Evolutionary conservation across 2,888 invertebrate species (phyloP).

Genomic region (Pherbina coryleti): DNA sequence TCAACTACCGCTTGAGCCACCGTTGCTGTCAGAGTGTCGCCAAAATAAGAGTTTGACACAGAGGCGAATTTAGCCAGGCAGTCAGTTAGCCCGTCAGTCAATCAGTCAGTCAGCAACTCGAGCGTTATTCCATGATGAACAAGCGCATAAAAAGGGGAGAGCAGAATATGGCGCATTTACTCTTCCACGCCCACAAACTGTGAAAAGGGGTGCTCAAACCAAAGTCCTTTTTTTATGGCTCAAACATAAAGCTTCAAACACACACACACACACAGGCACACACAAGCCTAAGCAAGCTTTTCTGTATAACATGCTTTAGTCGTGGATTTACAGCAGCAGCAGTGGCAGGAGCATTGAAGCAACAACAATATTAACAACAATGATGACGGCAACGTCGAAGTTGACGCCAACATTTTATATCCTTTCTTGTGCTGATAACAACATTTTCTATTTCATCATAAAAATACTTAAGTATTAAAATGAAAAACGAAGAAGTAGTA

Average conservation of each 20-base stretch:
- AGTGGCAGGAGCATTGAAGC: not conserved
- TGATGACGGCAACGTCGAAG: not conserved
- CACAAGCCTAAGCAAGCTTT: not conserved
- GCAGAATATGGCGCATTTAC: no score
- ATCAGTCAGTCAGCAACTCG: not conserved
- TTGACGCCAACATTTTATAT: constrained; percentile 54
- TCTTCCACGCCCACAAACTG: no score
- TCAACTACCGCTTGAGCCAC: constrained; percentile 7
- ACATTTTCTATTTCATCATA: constrained; percentile 63
- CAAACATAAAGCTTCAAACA: not conserved
- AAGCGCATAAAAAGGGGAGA: no score
- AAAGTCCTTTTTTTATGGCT: no score
- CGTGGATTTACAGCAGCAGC: no score
- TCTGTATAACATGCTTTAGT: not conserved
- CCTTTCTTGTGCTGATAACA: constrained; percentile 63
- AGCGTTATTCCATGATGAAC: not conserved
- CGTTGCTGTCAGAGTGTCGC: not conserved
- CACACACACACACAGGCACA: not conserved
- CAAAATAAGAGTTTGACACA: not conserved
- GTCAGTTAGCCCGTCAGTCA: constrained; percentile 1
- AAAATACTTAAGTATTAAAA: constrained; percentile 49
- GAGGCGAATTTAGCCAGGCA: not conserved
- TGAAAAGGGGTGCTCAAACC: no score
- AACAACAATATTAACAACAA: not conserved
- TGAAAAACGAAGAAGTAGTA: constrained; percentile 4